Conservation (phyloP, 2,888 invertebrate genomes). For the Folsomia candida region DNA sequence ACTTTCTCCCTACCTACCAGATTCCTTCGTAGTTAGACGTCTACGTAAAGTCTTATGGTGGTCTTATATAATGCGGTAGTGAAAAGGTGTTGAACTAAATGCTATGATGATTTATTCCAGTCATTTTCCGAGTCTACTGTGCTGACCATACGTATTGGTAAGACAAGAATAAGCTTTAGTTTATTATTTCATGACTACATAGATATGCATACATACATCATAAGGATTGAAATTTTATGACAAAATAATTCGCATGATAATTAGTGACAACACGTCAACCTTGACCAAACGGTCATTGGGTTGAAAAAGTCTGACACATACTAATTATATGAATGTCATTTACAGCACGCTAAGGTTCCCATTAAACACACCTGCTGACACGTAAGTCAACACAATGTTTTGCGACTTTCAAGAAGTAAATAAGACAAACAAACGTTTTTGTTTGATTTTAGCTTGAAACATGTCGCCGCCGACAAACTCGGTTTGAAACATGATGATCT, state of each 20-base stretch:
- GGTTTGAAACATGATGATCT: conserved; percentile 68
- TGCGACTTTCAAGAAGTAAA: too few species aligned
- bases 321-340: too few species aligned
- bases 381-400: too few species aligned
- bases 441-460: too few species aligned
- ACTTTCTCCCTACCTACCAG: neutral
- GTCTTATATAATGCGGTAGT: conserved; percentile 27
- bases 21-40: conserved; percentile 19
- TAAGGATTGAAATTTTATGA: too few species aligned
- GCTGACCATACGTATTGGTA: conserved; percentile 75
- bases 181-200: neutral
- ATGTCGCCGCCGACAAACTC: conserved; percentile 71
- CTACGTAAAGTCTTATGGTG: conserved; percentile 22
- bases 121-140: conserved; percentile 74
- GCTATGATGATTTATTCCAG: conserved; percentile 56
- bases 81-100: neutral
- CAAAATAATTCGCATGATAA: too few species aligned
- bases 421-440: too few species aligned
- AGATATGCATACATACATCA: neutral
- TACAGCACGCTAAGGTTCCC: conserved; percentile 71
- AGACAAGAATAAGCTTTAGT: neutral
- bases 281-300: too few species aligned
- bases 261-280: too few species aligned
- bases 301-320: too few species aligned
- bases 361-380: conserved; percentile 68